phyloP scores from a whole-genome alignment of 2,888 invertebrate genomes.

The Parnassius apollo region DNA sequence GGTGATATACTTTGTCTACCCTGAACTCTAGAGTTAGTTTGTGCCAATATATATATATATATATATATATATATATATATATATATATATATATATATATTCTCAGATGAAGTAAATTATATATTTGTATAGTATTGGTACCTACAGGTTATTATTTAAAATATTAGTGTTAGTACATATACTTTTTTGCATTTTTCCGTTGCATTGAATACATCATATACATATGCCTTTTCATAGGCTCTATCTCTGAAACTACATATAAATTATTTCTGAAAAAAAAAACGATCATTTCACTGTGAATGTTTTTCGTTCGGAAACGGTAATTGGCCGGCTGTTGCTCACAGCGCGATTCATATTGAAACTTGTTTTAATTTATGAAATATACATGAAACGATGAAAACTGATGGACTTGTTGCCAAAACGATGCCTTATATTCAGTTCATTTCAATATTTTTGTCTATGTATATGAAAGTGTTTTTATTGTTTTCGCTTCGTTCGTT shows the following conservation, averaged over 20 bases:
- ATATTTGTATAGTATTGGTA: too few relatives aligned
- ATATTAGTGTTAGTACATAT: too few relatives aligned
- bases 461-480: background rate
- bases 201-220: background rate
- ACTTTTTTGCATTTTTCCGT: too few relatives aligned
- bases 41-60: too few relatives aligned
- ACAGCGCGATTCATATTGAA: slow-evolving; percentile 22
- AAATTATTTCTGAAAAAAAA: slow-evolving; percentile 20
- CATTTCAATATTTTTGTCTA: slow-evolving; percentile 10
- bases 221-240: slow-evolving; percentile 5
- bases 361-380: slow-evolving; percentile 28
- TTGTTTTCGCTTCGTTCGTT: background rate
- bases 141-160: too few relatives aligned
- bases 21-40: too few relatives aligned
- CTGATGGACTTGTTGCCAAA: slow-evolving; percentile 18
- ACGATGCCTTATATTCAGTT: background rate
- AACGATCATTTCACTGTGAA: slow-evolving; percentile 17
- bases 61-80: too few relatives aligned
- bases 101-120: too few relatives aligned
- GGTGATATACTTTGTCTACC: too few relatives aligned
- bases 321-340: slow-evolving; percentile 24
- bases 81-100: too few relatives aligned
- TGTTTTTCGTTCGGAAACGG: slow-evolving; percentile 18
- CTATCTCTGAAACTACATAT: slow-evolving; percentile 11
- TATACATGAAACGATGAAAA: slow-evolving; percentile 24